Evolutionary conservation across 2,888 invertebrate genomes (phyloP), one percentile per base, ranked within the genome.

Genomic region (Heliconius aoede): DNA sequence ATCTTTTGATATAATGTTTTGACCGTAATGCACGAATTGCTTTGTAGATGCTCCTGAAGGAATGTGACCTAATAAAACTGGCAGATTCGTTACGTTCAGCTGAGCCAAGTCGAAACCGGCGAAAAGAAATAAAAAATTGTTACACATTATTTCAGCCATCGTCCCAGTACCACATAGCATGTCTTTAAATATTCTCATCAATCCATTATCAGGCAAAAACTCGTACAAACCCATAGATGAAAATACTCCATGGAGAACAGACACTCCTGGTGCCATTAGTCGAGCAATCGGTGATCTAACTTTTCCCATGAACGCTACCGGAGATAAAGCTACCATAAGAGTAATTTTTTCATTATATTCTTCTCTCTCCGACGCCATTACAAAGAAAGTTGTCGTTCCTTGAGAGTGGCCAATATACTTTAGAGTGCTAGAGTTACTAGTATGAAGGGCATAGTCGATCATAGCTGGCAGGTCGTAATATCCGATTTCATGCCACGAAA

Each of bases 401-500:
- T 95, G 95, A n/a, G 96, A 97, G 87, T 97, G 96, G 0, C 97
- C 97, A 15, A 96, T 87, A 85, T 96, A 97, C 81, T 95, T 95
- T 0, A 97, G 76, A n/a, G 95, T 88, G 11, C 90, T 77, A 58
- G 93, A 87, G 0, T 93, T 91, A 0, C 96, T 97, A 13, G 81
- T 78, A 0, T 88, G 82, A 0, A 96, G 86, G 1, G 96, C 93
- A 84, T 96, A 95, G 85, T 98, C 97, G 36, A 99, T 96, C 92
- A 96, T 96, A 0, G 97, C 96, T 3, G 98, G 97, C 4, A 98
- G 85, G 87, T 99, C 98, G 83, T 94, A 95, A 40, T 91, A 86
- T 0, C 96, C 97, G 85, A 98, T 97, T 86, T 98, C 96, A 86
- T 98, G 97, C 96, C 96, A 98, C 73, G 97, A 97, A 82, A 96